Evolutionary conservation across 2,888 invertebrate genomes (phyloP), one percentile per base, ranked within the genome.

Genomic region (Callosobruchus maculatus): DNA sequence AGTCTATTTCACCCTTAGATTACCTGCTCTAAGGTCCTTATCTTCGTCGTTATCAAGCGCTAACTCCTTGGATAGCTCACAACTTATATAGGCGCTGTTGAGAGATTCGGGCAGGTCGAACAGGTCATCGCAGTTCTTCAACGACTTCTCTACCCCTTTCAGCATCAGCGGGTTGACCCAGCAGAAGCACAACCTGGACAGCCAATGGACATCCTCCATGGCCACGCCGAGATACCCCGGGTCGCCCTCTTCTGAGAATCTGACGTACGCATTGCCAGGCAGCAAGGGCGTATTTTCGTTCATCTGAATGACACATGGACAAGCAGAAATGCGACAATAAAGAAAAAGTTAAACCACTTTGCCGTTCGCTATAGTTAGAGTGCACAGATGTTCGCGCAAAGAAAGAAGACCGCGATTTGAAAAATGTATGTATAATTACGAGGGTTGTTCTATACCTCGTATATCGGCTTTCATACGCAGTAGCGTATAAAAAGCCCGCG

Each of bases 101-200:
- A 94, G 88, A 70, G 89, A 87, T 22, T 90, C 88, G 0, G 95
- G 97, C 73, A 97, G 87, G 84, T 96, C 95, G 87, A 93, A 96
- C 0, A 97, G 87, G 86, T 96, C 96, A 82, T 96, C 96, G 0
- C 94, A 88, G 81, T 91, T 91, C 78, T 90, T 90, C 67, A 97
- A 85, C 82, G 92, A 91, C 5, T 93, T 93, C 67, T 91, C 90
- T 20, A 92, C 88, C 0, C 97, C 97, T 88, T 96, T 96, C 74
- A 90, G 87, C 86, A 98, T 93, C 74, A 98, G 87, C 0, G 95
- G 94, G 78, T 93, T 91, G 0, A 97, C 96, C 98, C 98, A 98
- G 76, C 92, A 89, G 85, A 98, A 96, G 22, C 93, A 86, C n/a
- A 97, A 88, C 83, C 91, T 92, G 0, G 96, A 95, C 0, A 93